Percentiles rank a stretch among this genome's conserved stretches.
Conservation (phyloP, 2,888 invertebrate species). For the Augiades crinisus region DNA sequence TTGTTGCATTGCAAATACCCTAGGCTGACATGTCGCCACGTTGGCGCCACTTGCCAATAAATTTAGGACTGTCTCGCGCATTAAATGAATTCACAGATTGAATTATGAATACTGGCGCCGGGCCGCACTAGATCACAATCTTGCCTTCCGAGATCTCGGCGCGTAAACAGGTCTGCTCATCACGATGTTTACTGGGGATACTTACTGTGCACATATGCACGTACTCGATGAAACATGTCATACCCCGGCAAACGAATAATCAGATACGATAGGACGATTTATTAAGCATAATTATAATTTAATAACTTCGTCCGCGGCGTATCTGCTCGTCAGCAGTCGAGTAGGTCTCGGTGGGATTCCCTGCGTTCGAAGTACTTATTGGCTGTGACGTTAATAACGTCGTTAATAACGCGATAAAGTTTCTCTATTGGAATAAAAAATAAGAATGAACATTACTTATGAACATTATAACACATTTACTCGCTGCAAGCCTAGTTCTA, state of each 20-base stretch:
- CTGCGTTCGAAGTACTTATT: conserved; percentile 19
- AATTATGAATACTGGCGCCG: conserved; percentile 69
- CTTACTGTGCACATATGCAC: conserved; percentile 38
- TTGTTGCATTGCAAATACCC: conserved; percentile 64
- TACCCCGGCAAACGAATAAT: conserved; percentile 38
- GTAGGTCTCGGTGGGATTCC: conserved; percentile 18
- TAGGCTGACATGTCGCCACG: conserved; percentile 61
- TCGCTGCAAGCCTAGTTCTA: conserved; percentile 12
- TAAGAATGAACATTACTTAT: conserved; percentile 19
- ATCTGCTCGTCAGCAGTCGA: conserved; percentile 20
- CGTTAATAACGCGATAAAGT: conserved; percentile 24
- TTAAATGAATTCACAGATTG: conserved; percentile 74
- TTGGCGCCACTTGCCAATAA: conserved; percentile 76
- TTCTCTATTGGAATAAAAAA: conserved; percentile 19
- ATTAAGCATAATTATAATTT: conserved; percentile 30
- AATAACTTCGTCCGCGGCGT: conserved; percentile 21
- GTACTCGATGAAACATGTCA: conserved; percentile 45
- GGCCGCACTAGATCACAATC: conserved; percentile 67
- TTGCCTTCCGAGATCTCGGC: conserved; percentile 52
- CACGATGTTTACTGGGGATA: conserved; percentile 46
- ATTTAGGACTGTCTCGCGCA: conserved; percentile 74
- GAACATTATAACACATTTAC: conserved; percentile 12
- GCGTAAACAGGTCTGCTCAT: conserved; percentile 64
- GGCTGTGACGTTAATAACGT: conserved; percentile 23
- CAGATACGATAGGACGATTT: conserved; percentile 34